phyloP scores from a whole-genome alignment of 2,797 vertebrate species.

The Staurois parvus region DNA sequence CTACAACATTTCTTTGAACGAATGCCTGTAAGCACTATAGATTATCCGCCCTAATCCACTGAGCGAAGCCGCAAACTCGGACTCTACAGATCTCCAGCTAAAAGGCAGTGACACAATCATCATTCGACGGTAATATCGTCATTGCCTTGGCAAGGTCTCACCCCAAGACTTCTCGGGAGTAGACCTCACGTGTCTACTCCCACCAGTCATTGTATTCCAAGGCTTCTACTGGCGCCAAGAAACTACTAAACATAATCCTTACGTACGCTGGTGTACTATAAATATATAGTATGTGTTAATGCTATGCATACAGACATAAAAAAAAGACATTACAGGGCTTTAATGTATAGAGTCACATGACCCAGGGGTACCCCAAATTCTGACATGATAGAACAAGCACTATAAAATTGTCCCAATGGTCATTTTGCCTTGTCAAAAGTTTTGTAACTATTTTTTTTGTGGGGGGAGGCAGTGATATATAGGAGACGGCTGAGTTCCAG shows the following conservation, averaged over 20 bases:
- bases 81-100: constrained; percentile 1
- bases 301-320: constrained; percentile 16
- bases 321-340: not conserved
- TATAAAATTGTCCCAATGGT: not conserved
- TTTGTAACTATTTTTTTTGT: not conserved
- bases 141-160: too few relatives aligned
- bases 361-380: not conserved
- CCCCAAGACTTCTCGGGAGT: not conserved
- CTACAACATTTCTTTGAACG: constrained; percentile 2
- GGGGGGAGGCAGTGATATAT: not conserved
- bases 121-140: not conserved
- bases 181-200: not conserved
- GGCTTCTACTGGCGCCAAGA: not conserved
- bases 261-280: constrained; percentile 13
- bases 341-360: not conserved
- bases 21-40: not conserved
- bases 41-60: constrained; percentile 2
- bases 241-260: constrained; percentile 1
- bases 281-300: constrained; percentile 19
- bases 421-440: not conserved
- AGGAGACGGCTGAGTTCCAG: constrained; percentile 1
- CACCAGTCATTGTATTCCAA: not conserved
- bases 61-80: constrained; percentile 1
- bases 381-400: not conserved
- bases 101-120: not conserved